Conservation (phyloP, 2,888 invertebrate genomes). For the Philonicus albiceps region DNA sequence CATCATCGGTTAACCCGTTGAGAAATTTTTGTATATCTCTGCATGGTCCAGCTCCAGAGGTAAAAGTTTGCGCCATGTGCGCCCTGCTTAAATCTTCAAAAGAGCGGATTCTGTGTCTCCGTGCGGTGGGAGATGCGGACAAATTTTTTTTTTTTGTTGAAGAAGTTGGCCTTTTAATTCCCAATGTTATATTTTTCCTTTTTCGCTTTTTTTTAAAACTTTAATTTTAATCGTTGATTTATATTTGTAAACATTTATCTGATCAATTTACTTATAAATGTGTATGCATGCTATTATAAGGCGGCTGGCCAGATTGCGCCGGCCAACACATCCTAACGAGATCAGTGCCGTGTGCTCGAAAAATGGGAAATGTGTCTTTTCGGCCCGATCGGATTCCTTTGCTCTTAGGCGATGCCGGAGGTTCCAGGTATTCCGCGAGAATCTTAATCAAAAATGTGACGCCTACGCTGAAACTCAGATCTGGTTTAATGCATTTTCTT, state of each 20-base stretch:
- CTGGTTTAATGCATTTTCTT: constrained; percentile 36
- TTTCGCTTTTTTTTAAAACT: not conserved
- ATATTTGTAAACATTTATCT: constrained; percentile 51
- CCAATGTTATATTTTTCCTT: not conserved
- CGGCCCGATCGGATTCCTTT: not conserved
- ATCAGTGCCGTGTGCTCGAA: constrained; percentile 17
- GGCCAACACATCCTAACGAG: constrained; percentile 37
- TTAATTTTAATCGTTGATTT: constrained; percentile 49
- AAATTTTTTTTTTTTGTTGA: constrained; percentile 19
- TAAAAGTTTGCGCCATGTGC: constrained; percentile 33
- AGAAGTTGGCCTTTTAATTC: constrained; percentile 13
- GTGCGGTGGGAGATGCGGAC: constrained; percentile 12
- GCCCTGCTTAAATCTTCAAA: constrained; percentile 38
- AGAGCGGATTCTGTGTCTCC: constrained; percentile 28
- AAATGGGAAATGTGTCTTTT: constrained; percentile 39
- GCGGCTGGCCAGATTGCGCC: not conserved
- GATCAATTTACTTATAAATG: constrained; percentile 51
- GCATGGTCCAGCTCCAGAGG: constrained; percentile 31
- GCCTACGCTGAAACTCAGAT: constrained; percentile 37
- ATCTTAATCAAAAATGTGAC: constrained; percentile 43
- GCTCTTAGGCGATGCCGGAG: not conserved
- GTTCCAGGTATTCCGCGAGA: constrained; percentile 30
- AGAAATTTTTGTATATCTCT: constrained; percentile 44
- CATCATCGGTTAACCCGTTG: constrained; percentile 49
- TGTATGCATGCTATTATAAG: constrained; percentile 47